phyloP scores from a whole-genome alignment of 2,797 vertebrate genomes.

The Eulemur rubriventer region DNA sequence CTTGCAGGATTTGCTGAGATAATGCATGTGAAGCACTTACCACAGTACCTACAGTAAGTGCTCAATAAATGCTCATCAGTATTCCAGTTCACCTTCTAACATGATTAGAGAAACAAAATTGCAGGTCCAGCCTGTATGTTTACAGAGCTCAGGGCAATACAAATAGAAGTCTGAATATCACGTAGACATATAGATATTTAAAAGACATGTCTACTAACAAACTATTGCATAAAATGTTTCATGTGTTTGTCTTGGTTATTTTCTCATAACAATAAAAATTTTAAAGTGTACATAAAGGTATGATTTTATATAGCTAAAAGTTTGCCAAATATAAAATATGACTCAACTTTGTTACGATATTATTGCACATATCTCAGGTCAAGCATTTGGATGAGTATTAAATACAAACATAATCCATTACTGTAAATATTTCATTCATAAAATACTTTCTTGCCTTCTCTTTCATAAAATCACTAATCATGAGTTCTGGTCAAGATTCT shows the following conservation, averaged over 20 bases:
- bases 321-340: neutral
- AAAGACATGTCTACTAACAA: neutral
- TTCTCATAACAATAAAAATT: neutral
- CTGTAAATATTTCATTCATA: neutral
- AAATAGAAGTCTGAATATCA: neutral
- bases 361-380: neutral
- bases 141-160: neutral
- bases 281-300: neutral
- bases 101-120: neutral
- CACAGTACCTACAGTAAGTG: neutral
- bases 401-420: neutral
- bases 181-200: neutral
- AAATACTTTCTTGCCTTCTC: conserved; percentile 10
- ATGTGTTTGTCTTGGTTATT: neutral
- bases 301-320: neutral
- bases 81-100: neutral
- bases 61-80: neutral
- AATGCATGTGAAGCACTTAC: neutral
- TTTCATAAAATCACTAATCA: neutral
- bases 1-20: conserved; percentile 9
- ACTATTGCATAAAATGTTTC: neutral
- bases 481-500: neutral
- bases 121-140: neutral
- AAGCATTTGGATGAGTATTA: neutral
- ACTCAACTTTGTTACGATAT: neutral